Base-by-base conservation (phyloP, 2,113 vertebrate species). In the Nyctibius bracteatus region DNA sequence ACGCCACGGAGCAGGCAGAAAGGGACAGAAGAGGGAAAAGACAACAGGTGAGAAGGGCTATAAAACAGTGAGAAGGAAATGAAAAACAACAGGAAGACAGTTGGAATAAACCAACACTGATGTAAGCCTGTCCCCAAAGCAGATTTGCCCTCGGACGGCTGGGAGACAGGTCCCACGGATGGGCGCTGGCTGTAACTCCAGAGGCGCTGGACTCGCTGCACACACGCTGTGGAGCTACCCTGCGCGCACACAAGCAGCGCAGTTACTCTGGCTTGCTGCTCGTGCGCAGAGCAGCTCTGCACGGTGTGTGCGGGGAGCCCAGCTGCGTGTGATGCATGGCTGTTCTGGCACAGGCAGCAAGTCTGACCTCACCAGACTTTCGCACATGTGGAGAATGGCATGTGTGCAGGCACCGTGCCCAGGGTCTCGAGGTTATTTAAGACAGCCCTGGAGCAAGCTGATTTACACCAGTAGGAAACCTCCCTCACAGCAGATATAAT, bases 101-200 rank as follows among this genome's bases (percentile, higher is more conserved):
- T 0, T 79, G 37, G 58, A 80, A 51, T 10, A 52, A 44, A 20
- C 2, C 2, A 13, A 19, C 8, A 3, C 5, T 8, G 52, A 17
- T 39, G 54, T 23, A 28, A 49, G 28, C 41, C 33, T 37, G 20
- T 35, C 66, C 22, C 21, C n/a, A 62, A 19, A 70, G 59, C n/a
- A 41, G 37, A 41, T 37, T 28, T 70, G 27, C 15, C 49, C 58
- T 43, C 21, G 67, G 54, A 39, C 9, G 3, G 35, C n/a, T 63
- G 39, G 17, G 37, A 85, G 61, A 8, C 28, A 52, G 47, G 49
- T 37, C 35, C 49, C 55, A 17, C 4, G 9, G 63, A 3, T 28
- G 27, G 25, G 21, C 62, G 43, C 23, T 8, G 19, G 21, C 6
- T 31, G 21, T 21, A 27, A 35, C 33, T 77, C 35, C 21, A 41